These are phyloP conservation scores for Zaprionus vittiger DNA, from an alignment of 1,140 invertebrate genomes.

Conservation along the genomic window DNA sequence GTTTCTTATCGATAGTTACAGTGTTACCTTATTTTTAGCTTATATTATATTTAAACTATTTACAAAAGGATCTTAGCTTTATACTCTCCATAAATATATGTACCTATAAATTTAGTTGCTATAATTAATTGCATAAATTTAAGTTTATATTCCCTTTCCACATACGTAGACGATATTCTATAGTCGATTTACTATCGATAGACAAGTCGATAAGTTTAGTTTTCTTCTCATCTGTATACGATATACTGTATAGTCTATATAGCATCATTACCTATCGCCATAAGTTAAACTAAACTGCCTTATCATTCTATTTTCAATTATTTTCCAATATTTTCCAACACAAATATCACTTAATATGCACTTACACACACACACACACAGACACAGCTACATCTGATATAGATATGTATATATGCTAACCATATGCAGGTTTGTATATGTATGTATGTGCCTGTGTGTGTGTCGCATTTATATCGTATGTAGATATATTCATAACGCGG, in stretches of 20 bases:
- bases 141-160: no score
- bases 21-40: no score
- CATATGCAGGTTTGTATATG: constrained; percentile 61
- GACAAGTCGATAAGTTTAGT: not conserved
- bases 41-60: no score
- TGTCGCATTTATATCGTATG: constrained; percentile 50
- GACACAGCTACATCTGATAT: not conserved
- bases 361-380: constrained; percentile 3
- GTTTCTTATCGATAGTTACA: no score
- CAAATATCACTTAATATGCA: constrained; percentile 6
- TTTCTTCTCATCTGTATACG: no score
- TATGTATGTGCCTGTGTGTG: constrained; percentile 26
- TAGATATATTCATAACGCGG: constrained; percentile 77
- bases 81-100: no score
- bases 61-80: no score
- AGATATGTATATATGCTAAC: constrained; percentile 5
- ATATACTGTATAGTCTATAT: no score
- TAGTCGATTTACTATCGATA: not conserved
- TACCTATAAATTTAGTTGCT: no score
- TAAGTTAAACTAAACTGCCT: no score
- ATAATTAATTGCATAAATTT: no score
- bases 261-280: no score
- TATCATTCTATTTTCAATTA: constrained; percentile 15
- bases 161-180: not conserved
- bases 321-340: constrained; percentile 36